phyloP scores from a whole-genome alignment of 2,797 vertebrate species.

The Neostethus bicornis region DNA sequence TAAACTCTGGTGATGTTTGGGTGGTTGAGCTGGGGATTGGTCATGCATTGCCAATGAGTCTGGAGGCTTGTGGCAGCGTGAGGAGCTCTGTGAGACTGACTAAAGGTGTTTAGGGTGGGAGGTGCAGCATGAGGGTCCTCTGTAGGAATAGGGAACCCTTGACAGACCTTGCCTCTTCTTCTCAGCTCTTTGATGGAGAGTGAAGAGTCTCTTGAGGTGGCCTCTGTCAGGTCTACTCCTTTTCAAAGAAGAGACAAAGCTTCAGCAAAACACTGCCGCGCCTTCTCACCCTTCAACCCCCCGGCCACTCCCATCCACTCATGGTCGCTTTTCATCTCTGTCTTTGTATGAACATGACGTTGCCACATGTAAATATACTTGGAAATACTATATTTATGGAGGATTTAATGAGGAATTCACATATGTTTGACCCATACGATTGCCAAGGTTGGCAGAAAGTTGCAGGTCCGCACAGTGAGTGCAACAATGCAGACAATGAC shows the following conservation, averaged over 20 bases:
- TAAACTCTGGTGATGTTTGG: constrained; percentile 78
- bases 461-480: constrained; percentile 28
- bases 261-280: constrained; percentile 61
- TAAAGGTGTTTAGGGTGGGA: constrained; percentile 78
- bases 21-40: constrained; percentile 71
- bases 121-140: constrained; percentile 74
- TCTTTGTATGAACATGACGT: constrained; percentile 32
- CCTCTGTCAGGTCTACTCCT: constrained; percentile 81
- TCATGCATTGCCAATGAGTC: constrained; percentile 82
- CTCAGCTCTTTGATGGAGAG: constrained; percentile 82
- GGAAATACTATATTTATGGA: constrained; percentile 60
- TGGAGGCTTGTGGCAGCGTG: constrained; percentile 68
- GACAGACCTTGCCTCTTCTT: constrained; percentile 84
- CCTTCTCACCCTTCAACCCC: constrained; percentile 74
- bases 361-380: constrained; percentile 62
- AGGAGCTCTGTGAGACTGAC: constrained; percentile 72
- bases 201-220: constrained; percentile 83
- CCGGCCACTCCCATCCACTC: constrained; percentile 71
- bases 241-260: constrained; percentile 73
- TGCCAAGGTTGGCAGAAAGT: constrained; percentile 38
- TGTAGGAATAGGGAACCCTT: constrained; percentile 77
- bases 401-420: constrained; percentile 44
- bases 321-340: constrained; percentile 72
- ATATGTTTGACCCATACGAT: constrained; percentile 50
- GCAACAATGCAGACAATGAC: constrained; percentile 50